phyloP scores from a whole-genome alignment of 2,113 vertebrate genomes.

The Mus spicilegus region DNA sequence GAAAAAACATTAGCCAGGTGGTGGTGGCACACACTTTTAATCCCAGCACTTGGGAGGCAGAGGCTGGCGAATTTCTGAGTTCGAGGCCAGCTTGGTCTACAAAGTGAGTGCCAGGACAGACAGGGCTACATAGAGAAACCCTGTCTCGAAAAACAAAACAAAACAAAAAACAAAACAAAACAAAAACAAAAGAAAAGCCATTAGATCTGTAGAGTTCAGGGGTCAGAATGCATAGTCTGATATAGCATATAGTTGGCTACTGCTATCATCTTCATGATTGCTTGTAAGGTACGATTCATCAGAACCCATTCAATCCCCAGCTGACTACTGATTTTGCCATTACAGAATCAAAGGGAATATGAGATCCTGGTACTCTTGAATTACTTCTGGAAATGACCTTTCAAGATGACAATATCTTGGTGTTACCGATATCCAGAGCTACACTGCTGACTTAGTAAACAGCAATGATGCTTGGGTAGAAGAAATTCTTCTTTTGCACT shows the following conservation, averaged over 20 bases:
- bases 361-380: constrained; percentile 16
- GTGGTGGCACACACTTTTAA: no score
- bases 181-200: background rate
- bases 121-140: no score
- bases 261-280: constrained; percentile 33
- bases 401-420: background rate
- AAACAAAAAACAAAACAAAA: no score
- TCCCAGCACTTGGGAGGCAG: no score
- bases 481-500: constrained; percentile 7
- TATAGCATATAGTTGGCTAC: constrained; percentile 45
- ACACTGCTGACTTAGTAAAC: constrained; percentile 50
- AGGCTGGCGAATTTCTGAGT: no score
- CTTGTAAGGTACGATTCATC: constrained; percentile 32
- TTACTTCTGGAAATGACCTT: constrained; percentile 21
- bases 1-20: background rate
- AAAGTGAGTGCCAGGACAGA: no score
- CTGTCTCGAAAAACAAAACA: no score
- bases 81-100: no score
- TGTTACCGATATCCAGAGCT: background rate
- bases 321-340: constrained; percentile 40
- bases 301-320: constrained; percentile 23
- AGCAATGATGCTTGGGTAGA: constrained; percentile 41
- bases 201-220: background rate
- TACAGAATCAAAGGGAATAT: constrained; percentile 28
- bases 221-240: background rate